Conservation (phyloP, 2,888 invertebrate genomes). For the Phortica magna region DNA sequence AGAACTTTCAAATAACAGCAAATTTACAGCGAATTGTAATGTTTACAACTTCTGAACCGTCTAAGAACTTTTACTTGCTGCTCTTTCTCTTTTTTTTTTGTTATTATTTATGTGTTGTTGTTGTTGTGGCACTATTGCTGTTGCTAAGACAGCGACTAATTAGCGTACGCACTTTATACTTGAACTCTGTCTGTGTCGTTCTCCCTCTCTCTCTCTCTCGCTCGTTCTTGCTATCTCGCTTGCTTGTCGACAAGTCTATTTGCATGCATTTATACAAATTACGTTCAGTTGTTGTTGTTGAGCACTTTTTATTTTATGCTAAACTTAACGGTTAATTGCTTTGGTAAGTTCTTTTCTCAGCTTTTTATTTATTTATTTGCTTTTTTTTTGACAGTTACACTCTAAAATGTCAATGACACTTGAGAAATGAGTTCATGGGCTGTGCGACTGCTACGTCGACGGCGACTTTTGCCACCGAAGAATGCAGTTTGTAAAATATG, state of each 20-base stretch:
- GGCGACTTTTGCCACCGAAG: not conserved
- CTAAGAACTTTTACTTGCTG: not conserved
- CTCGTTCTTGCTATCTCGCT: not conserved
- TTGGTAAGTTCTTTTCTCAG: not conserved
- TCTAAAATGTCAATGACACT: slow-evolving; percentile 33
- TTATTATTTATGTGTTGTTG: not conserved
- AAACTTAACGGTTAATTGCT: slow-evolving; percentile 6
- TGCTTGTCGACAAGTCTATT: not conserved
- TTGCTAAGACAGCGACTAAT: slow-evolving; percentile 12
- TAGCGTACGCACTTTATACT: slow-evolving; percentile 1
- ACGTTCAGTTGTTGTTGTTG: not conserved
- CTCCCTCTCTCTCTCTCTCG: not conserved
- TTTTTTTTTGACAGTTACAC: slow-evolving; percentile 26
- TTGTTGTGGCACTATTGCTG: not conserved
- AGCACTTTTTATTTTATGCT: not conserved
- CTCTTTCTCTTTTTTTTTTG: not conserved
- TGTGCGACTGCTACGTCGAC: not conserved
- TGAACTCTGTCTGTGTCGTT: not conserved
- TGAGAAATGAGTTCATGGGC: slow-evolving; percentile 27
- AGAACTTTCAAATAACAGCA: too few relatives aligned
- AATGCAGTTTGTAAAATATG: slow-evolving; percentile 45
- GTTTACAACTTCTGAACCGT: not conserved
- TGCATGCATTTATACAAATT: not conserved
- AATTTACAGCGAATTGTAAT: too few relatives aligned
- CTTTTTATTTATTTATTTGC: not conserved